Evolutionary conservation across 2,797 vertebrate genomes (phyloP).

Genomic region (Netta rufina): DNA sequence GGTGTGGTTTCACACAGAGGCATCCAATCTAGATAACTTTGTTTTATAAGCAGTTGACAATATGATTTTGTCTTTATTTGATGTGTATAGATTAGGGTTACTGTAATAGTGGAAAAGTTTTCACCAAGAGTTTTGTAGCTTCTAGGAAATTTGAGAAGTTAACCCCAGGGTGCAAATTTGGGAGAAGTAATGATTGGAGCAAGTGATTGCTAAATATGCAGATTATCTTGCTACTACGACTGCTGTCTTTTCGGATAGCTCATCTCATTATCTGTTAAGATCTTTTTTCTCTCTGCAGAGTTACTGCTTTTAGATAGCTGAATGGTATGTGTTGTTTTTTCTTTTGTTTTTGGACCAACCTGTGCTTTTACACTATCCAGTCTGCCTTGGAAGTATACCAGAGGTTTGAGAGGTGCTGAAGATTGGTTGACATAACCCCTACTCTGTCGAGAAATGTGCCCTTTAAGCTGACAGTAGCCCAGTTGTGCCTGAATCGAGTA

Average conservation of each 20-base stretch:
- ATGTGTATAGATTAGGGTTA: background rate
- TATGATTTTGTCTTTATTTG: background rate
- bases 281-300: fast-evolving
- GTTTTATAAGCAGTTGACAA: background rate
- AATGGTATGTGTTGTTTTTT: no score
- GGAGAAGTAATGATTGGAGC: background rate
- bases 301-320: background rate
- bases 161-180: fast-evolving
- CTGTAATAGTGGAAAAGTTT: background rate
- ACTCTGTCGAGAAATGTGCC: background rate
- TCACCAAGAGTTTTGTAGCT: background rate
- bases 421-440: background rate
- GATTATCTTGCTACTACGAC: background rate
- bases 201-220: background rate
- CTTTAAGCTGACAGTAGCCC: background rate
- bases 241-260: background rate
- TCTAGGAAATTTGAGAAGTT: background rate
- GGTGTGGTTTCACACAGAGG: background rate
- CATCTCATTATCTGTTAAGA: background rate
- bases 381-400: background rate
- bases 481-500: background rate
- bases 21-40: background rate
- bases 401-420: background rate
- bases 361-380: background rate
- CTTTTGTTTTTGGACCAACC: background rate